A percentile compares a stretch with the other conserved stretches of the same genome.
These are phyloP conservation scores for Thalassoma bifasciatum DNA, from an alignment of 2,113 vertebrate genomes.

Conservation along the genomic window DNA sequence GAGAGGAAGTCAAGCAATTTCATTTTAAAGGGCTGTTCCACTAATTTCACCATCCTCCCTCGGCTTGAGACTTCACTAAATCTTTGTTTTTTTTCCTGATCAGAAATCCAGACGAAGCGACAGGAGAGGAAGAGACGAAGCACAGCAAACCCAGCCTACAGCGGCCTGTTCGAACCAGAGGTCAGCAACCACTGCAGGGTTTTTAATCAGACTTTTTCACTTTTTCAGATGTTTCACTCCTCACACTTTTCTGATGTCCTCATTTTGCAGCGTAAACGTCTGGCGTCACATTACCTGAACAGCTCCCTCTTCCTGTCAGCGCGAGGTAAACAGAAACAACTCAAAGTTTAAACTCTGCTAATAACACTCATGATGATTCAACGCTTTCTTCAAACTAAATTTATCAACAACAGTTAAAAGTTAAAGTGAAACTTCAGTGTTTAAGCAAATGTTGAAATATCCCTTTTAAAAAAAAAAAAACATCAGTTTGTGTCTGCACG, in stretches of 20 bases:
- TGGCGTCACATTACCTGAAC: conserved; percentile 92
- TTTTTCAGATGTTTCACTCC: no score
- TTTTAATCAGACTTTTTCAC: no score
- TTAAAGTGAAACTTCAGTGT: not conserved
- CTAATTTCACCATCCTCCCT: not conserved
- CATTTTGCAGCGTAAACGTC: conserved; percentile 89
- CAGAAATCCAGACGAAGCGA: conserved; percentile 94
- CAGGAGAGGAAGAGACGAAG: conserved; percentile 97
- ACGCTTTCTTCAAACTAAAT: no score
- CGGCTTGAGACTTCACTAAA: no score
- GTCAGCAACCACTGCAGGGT: conserved; percentile 67
- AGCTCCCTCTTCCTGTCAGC: conserved; percentile 91
- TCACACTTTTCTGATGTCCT: not conserved
- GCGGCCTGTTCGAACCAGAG: conserved; percentile 94
- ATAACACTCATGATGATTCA: no score
- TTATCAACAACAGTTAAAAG: no score
- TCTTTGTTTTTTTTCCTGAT: not conserved
- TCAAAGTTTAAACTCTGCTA: no score
- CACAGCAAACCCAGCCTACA: conserved; percentile 97
- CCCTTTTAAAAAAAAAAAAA: not conserved
- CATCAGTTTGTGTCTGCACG: conserved; percentile 4
- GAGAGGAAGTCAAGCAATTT: no score
- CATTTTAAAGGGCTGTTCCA: not conserved
- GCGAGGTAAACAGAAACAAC: conserved; percentile 82
- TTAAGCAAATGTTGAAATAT: not conserved